These are phyloP conservation scores for Nettapus auritus DNA, from an alignment of 2,113 vertebrate species.

Conservation along the genomic window DNA sequence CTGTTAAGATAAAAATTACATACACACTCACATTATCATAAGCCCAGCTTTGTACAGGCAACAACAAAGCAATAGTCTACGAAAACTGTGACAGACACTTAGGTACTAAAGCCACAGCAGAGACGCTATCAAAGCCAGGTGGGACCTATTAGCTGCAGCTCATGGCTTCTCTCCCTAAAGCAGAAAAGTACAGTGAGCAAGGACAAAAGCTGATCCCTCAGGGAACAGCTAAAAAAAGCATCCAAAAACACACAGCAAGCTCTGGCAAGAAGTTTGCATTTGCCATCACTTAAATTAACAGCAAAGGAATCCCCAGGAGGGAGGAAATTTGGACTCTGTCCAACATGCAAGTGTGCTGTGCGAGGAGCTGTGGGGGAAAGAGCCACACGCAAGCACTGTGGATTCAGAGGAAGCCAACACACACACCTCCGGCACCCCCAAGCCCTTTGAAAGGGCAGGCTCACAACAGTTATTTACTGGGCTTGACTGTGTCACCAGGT, in stretches of 20 bases:
- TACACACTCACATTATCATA: not conserved
- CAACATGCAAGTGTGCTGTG: constrained; percentile 22
- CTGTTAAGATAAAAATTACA: not conserved
- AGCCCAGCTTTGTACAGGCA: not conserved
- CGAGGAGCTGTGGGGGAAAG: not conserved
- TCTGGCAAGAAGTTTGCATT: constrained; percentile 66
- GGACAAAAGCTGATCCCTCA: constrained; percentile 65
- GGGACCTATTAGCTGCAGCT: constrained; percentile 29
- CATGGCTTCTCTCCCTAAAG: not conserved
- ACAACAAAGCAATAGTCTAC: not conserved
- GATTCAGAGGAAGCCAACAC: not conserved
- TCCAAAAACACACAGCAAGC: constrained; percentile 66
- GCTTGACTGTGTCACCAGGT: fast-evolving
- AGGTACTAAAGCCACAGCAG: not conserved
- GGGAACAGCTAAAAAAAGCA: constrained; percentile 64
- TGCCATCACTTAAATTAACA: constrained; percentile 67
- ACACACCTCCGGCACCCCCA: not conserved
- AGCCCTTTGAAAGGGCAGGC: not conserved
- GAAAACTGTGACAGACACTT: not conserved
- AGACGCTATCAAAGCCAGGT: not conserved
- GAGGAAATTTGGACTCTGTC: constrained; percentile 53
- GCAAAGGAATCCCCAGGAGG: constrained; percentile 67
- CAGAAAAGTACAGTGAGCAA: not conserved
- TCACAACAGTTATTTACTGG: not conserved
- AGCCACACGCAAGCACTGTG: constrained; percentile 31